Evolutionary conservation across 2,113 vertebrate genomes (phyloP).

Genomic region (Leucopsar rothschildi): DNA sequence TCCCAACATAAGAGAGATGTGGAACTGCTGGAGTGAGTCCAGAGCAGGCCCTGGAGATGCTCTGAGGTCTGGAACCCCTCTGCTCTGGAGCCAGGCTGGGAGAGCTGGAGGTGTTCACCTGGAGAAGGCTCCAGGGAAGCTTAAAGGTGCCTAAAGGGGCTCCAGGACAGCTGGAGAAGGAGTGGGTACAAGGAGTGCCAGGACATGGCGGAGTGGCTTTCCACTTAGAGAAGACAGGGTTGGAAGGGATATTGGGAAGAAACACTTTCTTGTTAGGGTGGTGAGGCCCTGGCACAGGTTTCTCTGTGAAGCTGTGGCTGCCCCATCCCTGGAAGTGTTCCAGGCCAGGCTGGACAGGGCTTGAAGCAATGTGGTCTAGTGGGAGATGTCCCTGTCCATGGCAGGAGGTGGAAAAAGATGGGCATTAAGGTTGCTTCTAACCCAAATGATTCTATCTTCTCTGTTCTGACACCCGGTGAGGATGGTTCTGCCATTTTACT

Average conservation of each 20-base stretch:
- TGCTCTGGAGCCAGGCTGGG: neutral
- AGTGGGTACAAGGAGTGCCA: neutral
- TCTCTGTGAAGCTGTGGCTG: neutral
- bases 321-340: neutral
- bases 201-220: neutral
- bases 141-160: neutral
- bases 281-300: neutral
- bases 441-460: neutral
- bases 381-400: neutral
- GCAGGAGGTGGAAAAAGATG: neutral
- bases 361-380: neutral
- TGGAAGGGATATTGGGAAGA: neutral
- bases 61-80: accelerated
- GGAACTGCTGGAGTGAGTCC: neutral
- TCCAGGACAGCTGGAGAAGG: neutral
- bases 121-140: neutral
- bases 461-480: accelerated
- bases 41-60: neutral
- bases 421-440: neutral
- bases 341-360: neutral
- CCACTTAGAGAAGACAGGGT: neutral
- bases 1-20: accelerated
- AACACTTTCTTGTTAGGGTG: neutral
- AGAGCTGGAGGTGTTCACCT: neutral
- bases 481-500: neutral